These are phyloP conservation scores for Drosophila meridionalis DNA, from an alignment of 2,888 invertebrate species.

Conservation along the genomic window DNA sequence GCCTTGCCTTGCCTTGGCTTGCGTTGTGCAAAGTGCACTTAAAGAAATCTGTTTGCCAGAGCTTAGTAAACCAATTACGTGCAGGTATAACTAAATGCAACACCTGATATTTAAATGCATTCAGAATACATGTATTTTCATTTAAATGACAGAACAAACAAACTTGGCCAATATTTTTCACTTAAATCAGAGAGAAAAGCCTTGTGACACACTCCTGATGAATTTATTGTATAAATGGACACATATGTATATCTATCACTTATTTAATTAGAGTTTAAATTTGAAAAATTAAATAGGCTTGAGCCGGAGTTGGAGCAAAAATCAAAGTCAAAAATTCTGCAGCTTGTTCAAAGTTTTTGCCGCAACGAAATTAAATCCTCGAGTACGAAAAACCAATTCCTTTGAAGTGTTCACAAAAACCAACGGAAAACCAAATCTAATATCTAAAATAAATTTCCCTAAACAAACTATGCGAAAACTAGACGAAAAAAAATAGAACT, in stretches of 20 bases:
- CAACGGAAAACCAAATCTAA: slow-evolving; percentile 6
- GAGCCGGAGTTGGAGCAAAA: background rate
- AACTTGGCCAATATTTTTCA: background rate
- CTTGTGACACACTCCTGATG: background rate
- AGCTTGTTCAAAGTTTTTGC: background rate
- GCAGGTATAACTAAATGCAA: background rate
- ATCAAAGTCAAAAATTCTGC: background rate
- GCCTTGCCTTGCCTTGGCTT: slow-evolving; percentile 2
- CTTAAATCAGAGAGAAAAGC: background rate
- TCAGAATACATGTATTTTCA: background rate
- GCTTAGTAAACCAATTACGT: slow-evolving; percentile 44
- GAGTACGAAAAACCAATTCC: background rate
- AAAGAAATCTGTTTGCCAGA: slow-evolving; percentile 37
- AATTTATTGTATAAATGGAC: background rate
- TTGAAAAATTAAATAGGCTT: background rate
- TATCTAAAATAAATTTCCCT: slow-evolving; percentile 10
- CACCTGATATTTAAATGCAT: slow-evolving; percentile 9
- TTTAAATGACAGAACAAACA: slow-evolving; percentile 1
- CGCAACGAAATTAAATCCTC: slow-evolving; percentile 4
- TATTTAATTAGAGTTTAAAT: background rate
- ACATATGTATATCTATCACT: background rate
- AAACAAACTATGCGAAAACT: slow-evolving; percentile 8
- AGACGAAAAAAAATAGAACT: background rate
- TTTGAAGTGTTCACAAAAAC: slow-evolving; percentile 9
- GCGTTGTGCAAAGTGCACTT: slow-evolving; percentile 46